phyloP scores from a whole-genome alignment of 2,113 vertebrate species.

The Campylomormyrus tamandua region DNA sequence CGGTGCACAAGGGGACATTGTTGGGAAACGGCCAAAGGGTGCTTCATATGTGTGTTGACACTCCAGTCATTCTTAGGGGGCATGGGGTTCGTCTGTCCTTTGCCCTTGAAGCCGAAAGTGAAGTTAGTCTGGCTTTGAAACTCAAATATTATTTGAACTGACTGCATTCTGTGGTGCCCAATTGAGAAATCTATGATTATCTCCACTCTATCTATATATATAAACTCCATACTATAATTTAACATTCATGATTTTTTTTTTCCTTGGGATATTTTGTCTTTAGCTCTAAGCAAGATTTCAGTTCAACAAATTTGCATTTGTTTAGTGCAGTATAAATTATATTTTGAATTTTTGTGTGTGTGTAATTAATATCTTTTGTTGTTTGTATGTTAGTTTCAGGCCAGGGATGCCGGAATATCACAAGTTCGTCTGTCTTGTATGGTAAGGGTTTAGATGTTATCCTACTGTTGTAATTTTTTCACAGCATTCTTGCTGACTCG shows the following conservation, averaged over 20 bases:
- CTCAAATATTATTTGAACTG: neutral
- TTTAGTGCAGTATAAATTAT: neutral
- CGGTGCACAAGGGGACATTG: neutral
- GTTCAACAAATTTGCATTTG: neutral
- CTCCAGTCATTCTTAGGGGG: neutral
- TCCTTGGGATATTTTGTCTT: neutral
- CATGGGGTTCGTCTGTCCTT: neutral
- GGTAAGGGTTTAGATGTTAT: constrained; percentile 58
- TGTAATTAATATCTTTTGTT: neutral
- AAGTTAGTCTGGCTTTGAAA: neutral
- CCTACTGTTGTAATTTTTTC: neutral
- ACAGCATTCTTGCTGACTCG: neutral
- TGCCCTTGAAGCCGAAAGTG: neutral
- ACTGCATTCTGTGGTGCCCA: neutral
- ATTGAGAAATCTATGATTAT: neutral
- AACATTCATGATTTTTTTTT: neutral
- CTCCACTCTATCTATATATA: no score
- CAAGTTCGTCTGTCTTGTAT: constrained; percentile 56
- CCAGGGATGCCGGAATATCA: constrained; percentile 59
- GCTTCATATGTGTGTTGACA: neutral
- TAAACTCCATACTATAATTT: no score
- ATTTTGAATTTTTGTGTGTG: constrained; percentile 26
- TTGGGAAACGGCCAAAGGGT: neutral
- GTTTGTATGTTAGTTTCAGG: constrained; percentile 47
- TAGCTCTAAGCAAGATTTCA: neutral